These are phyloP conservation scores for Asarcornis scutulata DNA, from an alignment of 2,113 vertebrate genomes.

Conservation along the genomic window DNA sequence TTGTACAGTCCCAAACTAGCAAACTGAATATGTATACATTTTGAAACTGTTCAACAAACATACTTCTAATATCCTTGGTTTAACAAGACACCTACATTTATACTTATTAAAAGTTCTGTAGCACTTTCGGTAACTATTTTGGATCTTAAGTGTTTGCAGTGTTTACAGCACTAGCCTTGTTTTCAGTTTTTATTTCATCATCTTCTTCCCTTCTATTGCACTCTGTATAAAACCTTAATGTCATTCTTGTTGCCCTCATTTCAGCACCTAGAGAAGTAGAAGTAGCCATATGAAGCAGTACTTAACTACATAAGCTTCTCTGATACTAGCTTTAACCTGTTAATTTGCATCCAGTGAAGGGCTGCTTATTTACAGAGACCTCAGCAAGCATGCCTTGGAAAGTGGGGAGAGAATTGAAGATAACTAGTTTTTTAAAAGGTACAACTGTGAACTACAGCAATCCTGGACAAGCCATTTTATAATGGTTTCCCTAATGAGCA, in stretches of 20 bases:
- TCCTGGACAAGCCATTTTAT: not conserved
- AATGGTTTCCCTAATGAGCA: slow-evolving; percentile 28
- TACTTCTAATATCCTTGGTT: not conserved
- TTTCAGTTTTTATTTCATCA: not conserved
- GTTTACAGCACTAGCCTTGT: not conserved
- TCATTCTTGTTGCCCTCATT: not conserved
- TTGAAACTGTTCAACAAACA: not conserved
- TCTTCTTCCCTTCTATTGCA: not conserved
- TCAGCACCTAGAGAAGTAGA: not conserved
- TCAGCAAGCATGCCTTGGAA: not conserved
- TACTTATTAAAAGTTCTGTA: not conserved
- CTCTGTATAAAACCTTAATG: not conserved
- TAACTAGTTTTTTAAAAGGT: not conserved
- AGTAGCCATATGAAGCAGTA: not conserved
- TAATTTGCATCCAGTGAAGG: slow-evolving; percentile 13
- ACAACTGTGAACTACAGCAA: not conserved
- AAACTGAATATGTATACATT: not conserved
- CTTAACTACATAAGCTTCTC: not conserved
- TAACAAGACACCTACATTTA: not conserved
- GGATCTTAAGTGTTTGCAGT: not conserved
- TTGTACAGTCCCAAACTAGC: not conserved
- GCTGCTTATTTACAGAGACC: not conserved
- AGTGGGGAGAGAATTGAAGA: not conserved
- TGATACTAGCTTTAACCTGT: not conserved
- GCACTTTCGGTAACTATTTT: not conserved